A percentile compares a stretch with the other conserved stretches of the same genome.
phyloP scores from a whole-genome alignment of 2,888 invertebrate genomes.

The Cryptocephalus primarius region DNA sequence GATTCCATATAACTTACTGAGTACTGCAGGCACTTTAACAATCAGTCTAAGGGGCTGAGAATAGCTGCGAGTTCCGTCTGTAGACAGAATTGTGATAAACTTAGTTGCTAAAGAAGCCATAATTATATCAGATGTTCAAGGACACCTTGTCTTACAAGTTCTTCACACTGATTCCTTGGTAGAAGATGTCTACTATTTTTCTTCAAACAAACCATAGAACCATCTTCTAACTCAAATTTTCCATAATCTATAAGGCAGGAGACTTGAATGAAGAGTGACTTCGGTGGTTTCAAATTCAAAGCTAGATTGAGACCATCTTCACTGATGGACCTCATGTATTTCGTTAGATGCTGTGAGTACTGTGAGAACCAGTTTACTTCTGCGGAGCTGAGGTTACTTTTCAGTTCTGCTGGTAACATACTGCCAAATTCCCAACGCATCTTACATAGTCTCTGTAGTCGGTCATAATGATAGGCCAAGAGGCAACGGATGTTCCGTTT shows the following conservation, averaged over 20 bases:
- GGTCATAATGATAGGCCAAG: slow-evolving; percentile 69
- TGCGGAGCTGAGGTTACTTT: slow-evolving; percentile 63
- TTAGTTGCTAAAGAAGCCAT: no score
- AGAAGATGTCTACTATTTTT: slow-evolving; percentile 87
- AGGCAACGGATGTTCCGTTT: slow-evolving; percentile 86
- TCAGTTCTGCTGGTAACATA: slow-evolving; percentile 76
- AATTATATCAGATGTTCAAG: slow-evolving; percentile 51
- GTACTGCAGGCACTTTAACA: no score
- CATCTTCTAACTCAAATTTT: slow-evolving; percentile 86
- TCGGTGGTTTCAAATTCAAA: slow-evolving; percentile 81
- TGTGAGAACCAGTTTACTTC: slow-evolving; percentile 83
- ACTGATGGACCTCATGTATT: slow-evolving; percentile 81
- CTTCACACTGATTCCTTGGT: slow-evolving; percentile 80
- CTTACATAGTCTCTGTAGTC: slow-evolving; percentile 70
- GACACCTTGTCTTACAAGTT: slow-evolving; percentile 80
- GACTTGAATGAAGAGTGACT: slow-evolving; percentile 85
- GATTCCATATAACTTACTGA: no score
- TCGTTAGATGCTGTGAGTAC: slow-evolving; percentile 76
- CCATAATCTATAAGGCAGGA: slow-evolving; percentile 85
- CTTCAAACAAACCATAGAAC: slow-evolving; percentile 78
- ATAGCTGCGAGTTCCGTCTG: no score
- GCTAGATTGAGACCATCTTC: slow-evolving; percentile 79
- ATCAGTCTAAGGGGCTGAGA: no score
- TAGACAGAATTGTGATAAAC: no score
- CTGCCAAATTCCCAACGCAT: slow-evolving; percentile 95